Evolutionary conservation across 1,140 invertebrate species (phyloP).

Genomic region (Drosophila burlai): DNA sequence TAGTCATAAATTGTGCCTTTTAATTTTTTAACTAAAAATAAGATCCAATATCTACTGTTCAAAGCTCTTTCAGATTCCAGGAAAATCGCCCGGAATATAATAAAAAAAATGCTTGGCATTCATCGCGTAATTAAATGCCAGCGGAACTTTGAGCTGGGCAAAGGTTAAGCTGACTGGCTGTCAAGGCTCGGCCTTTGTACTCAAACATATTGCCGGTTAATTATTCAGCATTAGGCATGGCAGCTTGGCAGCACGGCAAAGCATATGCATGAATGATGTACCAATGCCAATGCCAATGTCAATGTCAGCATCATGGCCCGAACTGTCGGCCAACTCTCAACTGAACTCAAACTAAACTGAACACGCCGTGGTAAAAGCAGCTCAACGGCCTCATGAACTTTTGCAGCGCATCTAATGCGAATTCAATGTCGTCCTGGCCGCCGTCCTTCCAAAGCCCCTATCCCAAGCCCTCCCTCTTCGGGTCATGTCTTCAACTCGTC

Average conservation of each 20-base stretch:
- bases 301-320: constrained; percentile 53
- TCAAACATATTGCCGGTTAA: constrained; percentile 43
- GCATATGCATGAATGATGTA: constrained; percentile 52
- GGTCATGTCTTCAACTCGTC: constrained; percentile 24
- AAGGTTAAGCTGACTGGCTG: constrained; percentile 50
- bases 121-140: constrained; percentile 46
- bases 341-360: constrained; percentile 26
- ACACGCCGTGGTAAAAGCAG: constrained; percentile 46
- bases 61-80: not conserved
- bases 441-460: not conserved
- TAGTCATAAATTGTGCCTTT: no score
- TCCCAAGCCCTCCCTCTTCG: not conserved
- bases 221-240: constrained; percentile 51
- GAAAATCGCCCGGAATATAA: not conserved
- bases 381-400: constrained; percentile 72
- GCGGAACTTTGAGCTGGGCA: constrained; percentile 19
- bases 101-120: constrained; percentile 32
- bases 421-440: constrained; percentile 63
- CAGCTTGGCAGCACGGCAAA: constrained; percentile 16
- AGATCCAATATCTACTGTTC: not conserved
- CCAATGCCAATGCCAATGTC: constrained; percentile 66
- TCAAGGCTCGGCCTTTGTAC: constrained; percentile 17
- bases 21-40: not conserved
- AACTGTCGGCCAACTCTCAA: constrained; percentile 56
- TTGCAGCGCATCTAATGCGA: constrained; percentile 72